Evolutionary conservation across 2,888 invertebrate genomes (phyloP), one percentile per base, ranked within the genome.

Genomic region (Noctua janthina): DNA sequence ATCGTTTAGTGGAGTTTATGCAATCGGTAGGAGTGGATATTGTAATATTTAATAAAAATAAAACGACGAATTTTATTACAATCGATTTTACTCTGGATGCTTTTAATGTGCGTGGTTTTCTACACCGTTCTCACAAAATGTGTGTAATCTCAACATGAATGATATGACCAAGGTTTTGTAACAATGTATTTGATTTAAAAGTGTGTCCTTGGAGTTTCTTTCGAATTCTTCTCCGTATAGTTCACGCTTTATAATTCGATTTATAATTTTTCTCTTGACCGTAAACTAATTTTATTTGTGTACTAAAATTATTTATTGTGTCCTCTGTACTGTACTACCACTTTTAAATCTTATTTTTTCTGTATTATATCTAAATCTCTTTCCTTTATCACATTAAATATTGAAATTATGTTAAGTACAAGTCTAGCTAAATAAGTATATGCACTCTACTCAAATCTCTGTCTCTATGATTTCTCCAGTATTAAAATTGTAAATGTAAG

Each of bases 1-100:
- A 85, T 74, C 73, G 74, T 86, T 86, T 88, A 76, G 77, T 35
- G 76, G 46, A 76, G 66, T 88, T 74, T 88, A 75, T 10, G 49
- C 49, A 67, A 70, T 59, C 1, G 17, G 39, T 70, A 51, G 15
- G 20, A 70, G n/a, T 23, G 4, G 15, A 84, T 79, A 43, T 59
- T 71, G 43, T 84, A 73, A 46, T 10, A 23, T 2, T 59, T 56
- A 2, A 62, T 11, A 70, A 66, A 29, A 2, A 62, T 11, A 70
- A 66, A 29, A 29, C 29, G 68, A n/a, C 3, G 46, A 68, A 46
- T 15, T 3, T 78, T 59, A 1, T n/a, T n/a, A 23, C 2, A 23
- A 51, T 23, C 0, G 15, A 23, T 67, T 29, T 74, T 35, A 73
- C 17, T n/a, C 35, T 17, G 17, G 35, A 64, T 35, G 1, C 62